Evolutionary conservation across 2,888 invertebrate species (phyloP), one percentile per base, ranked within the genome.

Genomic region (Cylloceria caligata): DNA sequence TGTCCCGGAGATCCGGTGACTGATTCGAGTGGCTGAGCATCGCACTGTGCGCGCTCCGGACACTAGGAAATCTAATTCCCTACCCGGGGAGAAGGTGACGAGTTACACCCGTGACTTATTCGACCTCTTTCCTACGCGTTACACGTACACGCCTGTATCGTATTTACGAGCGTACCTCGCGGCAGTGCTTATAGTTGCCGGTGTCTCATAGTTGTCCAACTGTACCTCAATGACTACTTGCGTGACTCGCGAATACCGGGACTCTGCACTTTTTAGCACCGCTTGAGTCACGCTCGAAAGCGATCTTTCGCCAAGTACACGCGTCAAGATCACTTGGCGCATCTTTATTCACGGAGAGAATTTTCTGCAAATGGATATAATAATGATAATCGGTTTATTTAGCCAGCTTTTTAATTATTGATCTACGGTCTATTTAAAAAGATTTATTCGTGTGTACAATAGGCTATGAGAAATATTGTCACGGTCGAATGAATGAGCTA

Each of bases 1-100:
- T 47, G 81, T 62, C 73, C 77, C 81, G 73, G 78, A 81, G 81
- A 81, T 81, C 81, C 81, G 81, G 81, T 81, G 81, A 78, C 81
- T 78, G 81, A 81, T 81, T 78, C 81, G 81, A 81, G 73, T 69
- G 68, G 81, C 77, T 81, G 81, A 78, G 62, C 81, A 78, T 73
- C 68, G 81, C 78, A 65, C 62, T 47, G 52, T 36, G 42, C 42
- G 68, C 34, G 72, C 68, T 60, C 67, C 34, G 68, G 68, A 52
- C 64, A 65, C 77, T 78, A 73, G 81, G 78, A 81, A 81, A 81
- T 78, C 77, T 81, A 81, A 81, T 77, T 81, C 77, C 74, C 57
- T 77, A 69, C 47, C 55, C 16, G 13, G 36, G 30, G 19, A 47
- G 73, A 78, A 81, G 78, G 64, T 81, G 73, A 81, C 77, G 77